phyloP scores from a whole-genome alignment of 2,888 invertebrate genomes.

The Luperina nickerlii region DNA sequence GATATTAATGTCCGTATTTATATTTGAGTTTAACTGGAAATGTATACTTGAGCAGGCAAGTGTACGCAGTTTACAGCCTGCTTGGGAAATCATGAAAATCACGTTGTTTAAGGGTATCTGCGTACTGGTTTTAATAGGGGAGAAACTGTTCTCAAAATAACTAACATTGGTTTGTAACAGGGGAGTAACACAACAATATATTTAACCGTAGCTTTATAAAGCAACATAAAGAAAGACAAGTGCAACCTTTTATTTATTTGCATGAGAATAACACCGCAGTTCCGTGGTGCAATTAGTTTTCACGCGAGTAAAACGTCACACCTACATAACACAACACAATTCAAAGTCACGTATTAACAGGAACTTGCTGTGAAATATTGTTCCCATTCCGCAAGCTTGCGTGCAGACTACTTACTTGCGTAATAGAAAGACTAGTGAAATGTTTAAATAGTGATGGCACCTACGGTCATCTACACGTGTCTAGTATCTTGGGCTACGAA shows the following conservation, averaged over 20 bases:
- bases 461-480: neutral
- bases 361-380: slow-evolving; percentile 36
- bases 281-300: slow-evolving; percentile 6
- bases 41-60: slow-evolving; percentile 8
- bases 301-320: neutral
- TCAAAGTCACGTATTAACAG: slow-evolving; percentile 30
- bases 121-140: neutral
- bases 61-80: neutral
- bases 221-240: neutral
- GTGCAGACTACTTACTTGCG: slow-evolving; percentile 6
- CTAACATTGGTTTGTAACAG: neutral
- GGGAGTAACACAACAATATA: neutral
- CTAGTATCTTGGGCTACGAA: neutral
- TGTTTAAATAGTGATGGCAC: neutral
- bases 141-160: neutral
- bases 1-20: slow-evolving; percentile 11
- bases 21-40: slow-evolving; percentile 13
- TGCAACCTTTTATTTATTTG: slow-evolving; percentile 13
- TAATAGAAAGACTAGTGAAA: slow-evolving; percentile 9
- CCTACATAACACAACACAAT: slow-evolving; percentile 2
- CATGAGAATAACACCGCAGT: slow-evolving; percentile 4
- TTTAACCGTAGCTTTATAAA: neutral
- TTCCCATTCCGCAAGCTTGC: slow-evolving; percentile 8
- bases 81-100: neutral
- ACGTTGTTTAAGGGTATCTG: neutral